Percentiles rank a stretch among this genome's conserved stretches.
These are phyloP conservation scores for Eurois occulta DNA, from an alignment of 2,888 invertebrate genomes.

Conservation along the genomic window DNA sequence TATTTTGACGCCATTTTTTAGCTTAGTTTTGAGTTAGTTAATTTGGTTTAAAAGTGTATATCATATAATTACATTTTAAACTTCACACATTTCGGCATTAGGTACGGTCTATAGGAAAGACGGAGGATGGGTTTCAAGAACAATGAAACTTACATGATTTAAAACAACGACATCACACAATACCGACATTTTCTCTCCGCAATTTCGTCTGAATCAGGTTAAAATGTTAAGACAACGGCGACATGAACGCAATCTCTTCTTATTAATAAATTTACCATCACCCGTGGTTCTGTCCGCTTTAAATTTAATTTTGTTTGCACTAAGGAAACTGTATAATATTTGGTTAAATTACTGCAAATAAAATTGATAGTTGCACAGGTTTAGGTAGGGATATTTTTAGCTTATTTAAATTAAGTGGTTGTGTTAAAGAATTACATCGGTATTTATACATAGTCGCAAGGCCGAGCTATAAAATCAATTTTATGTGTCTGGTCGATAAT, in stretches of 20 bases:
- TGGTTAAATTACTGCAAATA: conserved; percentile 11
- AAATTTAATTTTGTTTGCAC: conserved; percentile 32
- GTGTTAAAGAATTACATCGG: background rate
- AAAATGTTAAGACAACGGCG: conserved; percentile 21
- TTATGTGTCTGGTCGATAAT: background rate
- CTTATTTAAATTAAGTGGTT: background rate
- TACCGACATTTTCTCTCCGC: background rate
- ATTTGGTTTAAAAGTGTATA: too few relatives aligned
- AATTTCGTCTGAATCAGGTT: conserved; percentile 17
- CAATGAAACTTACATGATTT: background rate
- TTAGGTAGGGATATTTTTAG: background rate
- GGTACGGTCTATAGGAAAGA: background rate
- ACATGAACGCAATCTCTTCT: conserved; percentile 34
- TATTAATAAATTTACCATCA: conserved; percentile 44
- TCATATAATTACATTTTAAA: background rate
- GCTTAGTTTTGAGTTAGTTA: too few relatives aligned
- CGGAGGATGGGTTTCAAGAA: conserved; percentile 7
- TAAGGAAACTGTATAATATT: conserved; percentile 2
- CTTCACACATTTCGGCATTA: background rate
- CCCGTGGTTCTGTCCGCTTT: conserved; percentile 26
- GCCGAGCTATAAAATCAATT: background rate
- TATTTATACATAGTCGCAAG: too few relatives aligned
- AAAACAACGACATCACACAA: background rate
- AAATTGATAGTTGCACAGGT: background rate
- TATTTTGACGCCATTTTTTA: too few relatives aligned